Conservation (phyloP, 1,140 invertebrate genomes). For the Hesperophylax magnus region DNA sequence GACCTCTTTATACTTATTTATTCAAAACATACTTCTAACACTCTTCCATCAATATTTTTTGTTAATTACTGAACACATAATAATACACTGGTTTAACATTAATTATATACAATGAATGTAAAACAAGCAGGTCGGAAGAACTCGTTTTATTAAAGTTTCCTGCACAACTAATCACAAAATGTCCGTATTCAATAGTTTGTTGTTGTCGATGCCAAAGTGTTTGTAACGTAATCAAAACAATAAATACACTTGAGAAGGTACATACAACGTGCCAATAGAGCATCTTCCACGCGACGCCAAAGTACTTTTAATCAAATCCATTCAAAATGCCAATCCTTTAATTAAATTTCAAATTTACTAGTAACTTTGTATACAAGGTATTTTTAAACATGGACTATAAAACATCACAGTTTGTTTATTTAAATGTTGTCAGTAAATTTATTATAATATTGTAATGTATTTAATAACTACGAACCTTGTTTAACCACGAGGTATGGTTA, state of each 20-base stretch:
- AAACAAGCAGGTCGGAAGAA: constrained; percentile 22
- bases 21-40: not conserved
- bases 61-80: constrained; percentile 46
- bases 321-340: not conserved
- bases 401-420: constrained; percentile 31
- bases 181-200: not conserved
- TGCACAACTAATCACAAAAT: constrained; percentile 15
- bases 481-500: not conserved
- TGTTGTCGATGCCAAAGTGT: not conserved
- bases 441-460: not conserved
- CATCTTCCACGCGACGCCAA: not conserved
- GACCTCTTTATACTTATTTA: constrained; percentile 23
- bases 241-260: constrained; percentile 7
- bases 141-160: constrained; percentile 11
- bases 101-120: constrained; percentile 6
- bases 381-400: constrained; percentile 31
- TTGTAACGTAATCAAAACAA: constrained; percentile 2
- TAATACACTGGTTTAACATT: constrained; percentile 46
- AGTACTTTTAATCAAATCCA: not conserved
- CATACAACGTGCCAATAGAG: constrained; percentile 17
- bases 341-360: too few species aligned
- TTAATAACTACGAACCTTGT: not conserved
- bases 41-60: not conserved
- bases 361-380: constrained; percentile 19
- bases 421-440: constrained; percentile 22